Evolutionary conservation across 35 echinoderm and acorn worm species (phyloP).

Genomic region (Lytechinus variegatus): DNA sequence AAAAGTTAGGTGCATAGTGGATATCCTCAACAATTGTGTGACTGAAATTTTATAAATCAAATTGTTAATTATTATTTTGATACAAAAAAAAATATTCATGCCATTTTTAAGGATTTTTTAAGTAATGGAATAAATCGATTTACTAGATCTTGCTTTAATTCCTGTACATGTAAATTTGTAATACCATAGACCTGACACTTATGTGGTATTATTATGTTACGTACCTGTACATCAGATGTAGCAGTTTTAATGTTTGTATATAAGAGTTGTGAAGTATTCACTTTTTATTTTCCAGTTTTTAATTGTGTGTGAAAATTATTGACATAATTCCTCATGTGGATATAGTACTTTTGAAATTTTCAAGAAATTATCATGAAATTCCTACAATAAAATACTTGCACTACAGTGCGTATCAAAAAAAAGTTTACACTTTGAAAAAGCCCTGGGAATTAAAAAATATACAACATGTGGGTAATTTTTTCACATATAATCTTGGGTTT

Average conservation of each 20-base stretch:
- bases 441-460: too few relatives aligned
- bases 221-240: not conserved
- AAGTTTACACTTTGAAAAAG: too few relatives aligned
- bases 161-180: not conserved
- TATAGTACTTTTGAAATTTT: not conserved
- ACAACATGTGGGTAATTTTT: too few relatives aligned
- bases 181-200: not conserved
- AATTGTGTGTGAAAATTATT: slow-evolving; percentile 19
- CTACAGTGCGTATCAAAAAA: too few relatives aligned
- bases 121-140: not conserved
- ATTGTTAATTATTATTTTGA: not conserved
- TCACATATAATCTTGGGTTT: too few relatives aligned
- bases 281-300: slow-evolving; percentile 3
- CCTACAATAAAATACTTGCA: too few relatives aligned
- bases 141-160: not conserved
- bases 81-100: not conserved
- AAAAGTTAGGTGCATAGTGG: not conserved
- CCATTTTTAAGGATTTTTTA: not conserved
- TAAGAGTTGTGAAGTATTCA: not conserved
- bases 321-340: not conserved
- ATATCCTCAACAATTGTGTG: not conserved
- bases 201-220: not conserved
- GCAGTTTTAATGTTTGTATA: not conserved
- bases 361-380: too few relatives aligned
- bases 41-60: not conserved